Evolutionary conservation across 2,113 vertebrate species (phyloP), one percentile per base, ranked within the genome.

Genomic region (Bucco capensis): DNA sequence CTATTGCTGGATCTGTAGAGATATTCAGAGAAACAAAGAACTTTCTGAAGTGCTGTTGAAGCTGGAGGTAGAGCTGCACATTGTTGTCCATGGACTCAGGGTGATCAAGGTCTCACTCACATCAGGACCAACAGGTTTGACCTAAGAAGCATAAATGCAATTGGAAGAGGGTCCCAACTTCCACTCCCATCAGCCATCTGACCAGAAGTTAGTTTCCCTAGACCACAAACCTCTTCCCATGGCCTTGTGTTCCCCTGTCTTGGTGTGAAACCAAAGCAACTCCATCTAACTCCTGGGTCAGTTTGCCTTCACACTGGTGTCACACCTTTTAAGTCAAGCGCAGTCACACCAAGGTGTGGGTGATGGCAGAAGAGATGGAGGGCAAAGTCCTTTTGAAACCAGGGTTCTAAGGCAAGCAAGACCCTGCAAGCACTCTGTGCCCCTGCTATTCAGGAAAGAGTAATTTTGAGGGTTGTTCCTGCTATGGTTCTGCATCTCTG

Each of bases 311-410:
- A 33, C 37, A 3, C 35, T 9, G 17, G 31, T 10, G 33, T 53
- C 47, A 38, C 30, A 23, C 27, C 30, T 42, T n/a, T 31, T 5
- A 42, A 54, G 80, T 38, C 64, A 61, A 71, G 12, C n/a, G 38
- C 40, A 33, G 18, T 44, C 38, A 35, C 18, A 46, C 19, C 22
- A 11, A 38, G 1, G 22, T 8, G 35, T n/a, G 0, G 0, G 35
- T 9, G 31, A 49, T 4, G 28, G 79, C 42, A 44, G 69, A 47
- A 72, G 49, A 79, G 53, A 49, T 69, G 72, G 72, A 60, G 53
- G 74, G 35, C 6, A 35, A 60, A 81, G 47, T 15, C 25, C 50
- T 21, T 67, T n/a, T 40, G 71, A 57, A 72, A 54, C 9, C 1
- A 3, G 12, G 7, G 15, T 19, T 18, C 24, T 44, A 61, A n/a